Evolutionary conservation across 2,888 invertebrate genomes (phyloP).

Genomic region (Eupithecia abbreviata): DNA sequence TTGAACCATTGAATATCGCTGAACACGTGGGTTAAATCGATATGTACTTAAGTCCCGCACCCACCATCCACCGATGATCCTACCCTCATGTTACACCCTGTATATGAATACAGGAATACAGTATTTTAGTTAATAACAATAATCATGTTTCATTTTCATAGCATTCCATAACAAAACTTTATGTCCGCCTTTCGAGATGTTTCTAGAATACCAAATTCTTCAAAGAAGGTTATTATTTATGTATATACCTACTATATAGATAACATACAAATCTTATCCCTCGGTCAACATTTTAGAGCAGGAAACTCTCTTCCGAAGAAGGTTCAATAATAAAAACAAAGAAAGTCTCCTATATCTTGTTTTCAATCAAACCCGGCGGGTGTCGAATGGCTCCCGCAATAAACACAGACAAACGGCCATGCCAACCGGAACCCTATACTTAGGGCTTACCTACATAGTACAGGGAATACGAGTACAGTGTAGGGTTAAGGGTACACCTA

Average conservation of each 20-base stretch:
- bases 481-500: conserved; percentile 13
- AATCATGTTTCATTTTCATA: too few relatives aligned
- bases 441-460: not conserved
- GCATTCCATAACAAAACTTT: too few relatives aligned
- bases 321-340: conserved; percentile 20
- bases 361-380: conserved; percentile 42
- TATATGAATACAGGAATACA: too few relatives aligned
- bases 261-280: not conserved
- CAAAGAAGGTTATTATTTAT: too few relatives aligned
- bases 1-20: too few relatives aligned
- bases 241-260: not conserved
- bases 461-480: conserved; percentile 29
- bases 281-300: not conserved
- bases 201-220: too few relatives aligned
- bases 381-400: conserved; percentile 61
- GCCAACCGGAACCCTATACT: conserved; percentile 44
- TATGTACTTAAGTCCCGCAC: too few relatives aligned
- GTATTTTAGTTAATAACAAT: too few relatives aligned
- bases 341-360: conserved; percentile 28
- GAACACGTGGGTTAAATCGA: too few relatives aligned
- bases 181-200: too few relatives aligned
- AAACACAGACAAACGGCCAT: conserved; percentile 66
- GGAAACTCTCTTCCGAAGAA: not conserved
- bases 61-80: too few relatives aligned
- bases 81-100: too few relatives aligned